Evolutionary conservation across 1,140 invertebrate genomes (phyloP).

Genomic region (Chlorops oryzae): DNA sequence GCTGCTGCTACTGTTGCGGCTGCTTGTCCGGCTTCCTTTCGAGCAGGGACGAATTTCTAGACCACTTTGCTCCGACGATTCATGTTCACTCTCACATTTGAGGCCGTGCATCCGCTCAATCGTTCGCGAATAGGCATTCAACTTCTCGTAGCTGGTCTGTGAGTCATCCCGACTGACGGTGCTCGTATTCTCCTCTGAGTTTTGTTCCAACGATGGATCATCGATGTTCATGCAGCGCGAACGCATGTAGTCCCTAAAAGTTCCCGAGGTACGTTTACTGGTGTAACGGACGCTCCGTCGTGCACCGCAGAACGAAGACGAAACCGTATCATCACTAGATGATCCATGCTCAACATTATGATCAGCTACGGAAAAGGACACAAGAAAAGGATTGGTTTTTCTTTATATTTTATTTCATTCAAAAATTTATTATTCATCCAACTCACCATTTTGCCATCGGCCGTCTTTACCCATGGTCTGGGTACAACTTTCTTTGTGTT

Average conservation of each 20-base stretch:
- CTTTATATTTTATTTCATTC: background rate
- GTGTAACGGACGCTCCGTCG: conserved; percentile 43
- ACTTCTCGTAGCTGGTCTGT: conserved; percentile 34
- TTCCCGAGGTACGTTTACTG: conserved; percentile 40
- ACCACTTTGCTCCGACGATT: conserved; percentile 24
- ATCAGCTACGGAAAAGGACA: conserved; percentile 4
- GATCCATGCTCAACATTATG: conserved; percentile 27
- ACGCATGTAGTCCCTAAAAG: conserved; percentile 41
- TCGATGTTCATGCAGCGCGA: conserved; percentile 38
- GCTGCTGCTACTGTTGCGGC: conserved; percentile 15
- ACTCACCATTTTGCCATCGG: conserved; percentile 28
- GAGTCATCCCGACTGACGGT: conserved; percentile 38
- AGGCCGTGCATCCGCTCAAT: conserved; percentile 33
- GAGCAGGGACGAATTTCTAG: conserved; percentile 8
- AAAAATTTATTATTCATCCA: background rate
- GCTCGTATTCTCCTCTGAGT: conserved; percentile 38
- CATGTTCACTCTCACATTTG: conserved; percentile 16
- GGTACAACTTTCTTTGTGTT: conserved; percentile 26
- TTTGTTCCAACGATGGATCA: conserved; percentile 29
- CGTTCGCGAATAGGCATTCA: conserved; percentile 26
- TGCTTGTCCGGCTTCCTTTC: conserved; percentile 11
- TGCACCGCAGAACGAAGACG: conserved; percentile 43
- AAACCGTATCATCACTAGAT: conserved; percentile 42
- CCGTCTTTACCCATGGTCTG: conserved; percentile 24
- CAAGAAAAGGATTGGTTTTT: background rate